phyloP scores from a whole-genome alignment of 2,888 invertebrate genomes.

The Euproctis similis region DNA sequence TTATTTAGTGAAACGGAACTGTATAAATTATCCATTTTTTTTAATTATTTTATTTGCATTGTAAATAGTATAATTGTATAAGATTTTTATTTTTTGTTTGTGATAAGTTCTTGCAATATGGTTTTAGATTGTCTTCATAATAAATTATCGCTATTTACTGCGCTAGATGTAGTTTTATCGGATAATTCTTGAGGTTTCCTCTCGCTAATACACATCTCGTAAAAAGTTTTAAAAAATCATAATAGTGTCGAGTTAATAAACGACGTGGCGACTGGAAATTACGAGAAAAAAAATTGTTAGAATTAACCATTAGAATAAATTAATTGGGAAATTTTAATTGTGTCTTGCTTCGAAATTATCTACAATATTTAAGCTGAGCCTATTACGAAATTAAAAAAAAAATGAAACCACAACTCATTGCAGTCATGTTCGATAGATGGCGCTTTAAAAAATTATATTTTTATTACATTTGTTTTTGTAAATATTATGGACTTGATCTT shows the following conservation, averaged over 20 bases:
- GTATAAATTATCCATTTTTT: slow-evolving; percentile 58
- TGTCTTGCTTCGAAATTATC: slow-evolving; percentile 31
- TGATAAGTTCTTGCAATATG: slow-evolving; percentile 66
- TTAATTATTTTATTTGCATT: no score
- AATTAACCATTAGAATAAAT: slow-evolving; percentile 28
- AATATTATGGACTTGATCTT: slow-evolving; percentile 49
- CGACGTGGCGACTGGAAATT: slow-evolving; percentile 45
- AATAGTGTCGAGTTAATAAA: no score
- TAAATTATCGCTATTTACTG: slow-evolving; percentile 40
- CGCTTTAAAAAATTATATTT: slow-evolving; percentile 31
- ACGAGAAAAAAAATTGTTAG: slow-evolving; percentile 37
- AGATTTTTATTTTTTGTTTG: slow-evolving; percentile 43
- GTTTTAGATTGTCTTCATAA: slow-evolving; percentile 21
- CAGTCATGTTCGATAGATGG: slow-evolving; percentile 4
- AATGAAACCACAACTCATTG: no score
- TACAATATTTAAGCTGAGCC: slow-evolving; percentile 27
- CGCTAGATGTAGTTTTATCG: slow-evolving; percentile 41
- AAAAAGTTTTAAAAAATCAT: no score
- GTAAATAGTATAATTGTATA: slow-evolving; percentile 65
- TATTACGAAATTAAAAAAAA: slow-evolving; percentile 14
- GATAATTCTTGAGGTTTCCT: no score
- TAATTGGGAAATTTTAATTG: no score
- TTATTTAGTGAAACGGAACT: slow-evolving; percentile 61
- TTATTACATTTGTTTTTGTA: slow-evolving; percentile 43
- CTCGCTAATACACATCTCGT: no score